These are phyloP conservation scores for Pogonognathellus flavescens DNA, from an alignment of 1,140 invertebrate species.

Conservation along the genomic window DNA sequence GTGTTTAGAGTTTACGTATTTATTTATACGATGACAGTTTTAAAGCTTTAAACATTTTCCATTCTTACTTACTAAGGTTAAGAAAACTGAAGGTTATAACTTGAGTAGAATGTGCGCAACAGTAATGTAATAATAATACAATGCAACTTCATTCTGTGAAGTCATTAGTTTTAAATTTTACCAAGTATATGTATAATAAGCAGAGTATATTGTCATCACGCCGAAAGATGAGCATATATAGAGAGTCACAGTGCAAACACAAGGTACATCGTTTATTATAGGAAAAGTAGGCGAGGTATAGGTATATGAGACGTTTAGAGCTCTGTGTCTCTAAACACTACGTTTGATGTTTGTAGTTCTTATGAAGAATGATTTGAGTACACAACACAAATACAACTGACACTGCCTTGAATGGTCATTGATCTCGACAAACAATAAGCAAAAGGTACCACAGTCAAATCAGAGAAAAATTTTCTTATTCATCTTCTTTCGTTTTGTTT, in stretches of 20 bases:
- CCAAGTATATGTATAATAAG: neutral
- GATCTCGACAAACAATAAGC: constrained; percentile 4
- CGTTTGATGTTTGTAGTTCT: too few species aligned
- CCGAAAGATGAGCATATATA: constrained; percentile 17
- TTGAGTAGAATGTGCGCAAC: neutral
- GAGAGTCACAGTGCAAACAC: neutral
- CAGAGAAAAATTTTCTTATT: neutral
- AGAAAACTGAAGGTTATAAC: neutral
- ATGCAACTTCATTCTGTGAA: neutral
- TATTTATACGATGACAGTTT: too few species aligned
- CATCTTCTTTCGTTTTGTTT: constrained; percentile 11
- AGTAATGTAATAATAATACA: constrained; percentile 12
- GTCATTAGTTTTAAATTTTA: constrained; percentile 1
- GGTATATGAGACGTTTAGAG: too few species aligned
- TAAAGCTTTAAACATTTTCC: too few species aligned
- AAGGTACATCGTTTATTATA: too few species aligned
- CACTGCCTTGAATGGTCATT: constrained; percentile 42
- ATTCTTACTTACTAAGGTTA: neutral
- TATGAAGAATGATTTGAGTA: neutral
- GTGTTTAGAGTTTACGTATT: too few species aligned
- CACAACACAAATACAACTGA: neutral
- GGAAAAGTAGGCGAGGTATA: too few species aligned
- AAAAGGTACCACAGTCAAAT: neutral
- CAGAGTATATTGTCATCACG: neutral
- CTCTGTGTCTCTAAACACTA: too few species aligned